Percentiles rank a stretch among this genome's conserved stretches.
Evolutionary conservation across 1,140 invertebrate species (phyloP).

Genomic region (Zaprionus capensis): DNA sequence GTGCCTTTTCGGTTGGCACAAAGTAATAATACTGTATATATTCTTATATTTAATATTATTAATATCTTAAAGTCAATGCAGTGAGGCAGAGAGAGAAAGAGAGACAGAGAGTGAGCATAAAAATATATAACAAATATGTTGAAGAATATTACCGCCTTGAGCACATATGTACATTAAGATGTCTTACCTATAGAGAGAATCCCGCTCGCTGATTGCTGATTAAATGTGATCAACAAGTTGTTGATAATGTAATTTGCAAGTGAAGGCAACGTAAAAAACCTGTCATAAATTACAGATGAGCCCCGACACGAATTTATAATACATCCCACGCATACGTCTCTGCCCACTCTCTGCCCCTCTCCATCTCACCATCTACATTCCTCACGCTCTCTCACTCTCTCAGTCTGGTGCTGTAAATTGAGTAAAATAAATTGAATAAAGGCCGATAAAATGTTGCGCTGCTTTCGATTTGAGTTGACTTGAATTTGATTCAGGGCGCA

Average conservation of each 20-base stretch:
- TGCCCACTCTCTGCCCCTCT: background rate
- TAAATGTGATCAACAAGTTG: constrained; percentile 23
- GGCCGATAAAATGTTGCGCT: constrained; percentile 17
- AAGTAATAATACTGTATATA: too few species aligned
- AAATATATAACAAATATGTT: background rate
- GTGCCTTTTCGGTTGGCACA: too few species aligned
- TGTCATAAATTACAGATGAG: constrained; percentile 9
- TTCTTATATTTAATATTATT: background rate
- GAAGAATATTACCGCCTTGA: background rate
- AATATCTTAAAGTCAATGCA: background rate
- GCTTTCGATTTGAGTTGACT: constrained; percentile 42
- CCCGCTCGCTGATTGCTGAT: background rate
- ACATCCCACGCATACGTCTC: background rate
- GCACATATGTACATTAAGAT: background rate
- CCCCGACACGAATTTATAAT: background rate
- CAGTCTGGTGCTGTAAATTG: constrained; percentile 1
- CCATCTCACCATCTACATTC: background rate
- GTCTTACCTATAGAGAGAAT: too few species aligned
- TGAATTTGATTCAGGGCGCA: constrained; percentile 15
- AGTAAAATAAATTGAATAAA: constrained; percentile 29
- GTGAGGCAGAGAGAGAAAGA: background rate
- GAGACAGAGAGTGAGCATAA: background rate
- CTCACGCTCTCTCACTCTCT: background rate
- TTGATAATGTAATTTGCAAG: constrained; percentile 4
- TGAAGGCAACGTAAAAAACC: background rate